Evolutionary conservation across 2,888 invertebrate genomes (phyloP).

Genomic region (Chloromyia formosa): DNA sequence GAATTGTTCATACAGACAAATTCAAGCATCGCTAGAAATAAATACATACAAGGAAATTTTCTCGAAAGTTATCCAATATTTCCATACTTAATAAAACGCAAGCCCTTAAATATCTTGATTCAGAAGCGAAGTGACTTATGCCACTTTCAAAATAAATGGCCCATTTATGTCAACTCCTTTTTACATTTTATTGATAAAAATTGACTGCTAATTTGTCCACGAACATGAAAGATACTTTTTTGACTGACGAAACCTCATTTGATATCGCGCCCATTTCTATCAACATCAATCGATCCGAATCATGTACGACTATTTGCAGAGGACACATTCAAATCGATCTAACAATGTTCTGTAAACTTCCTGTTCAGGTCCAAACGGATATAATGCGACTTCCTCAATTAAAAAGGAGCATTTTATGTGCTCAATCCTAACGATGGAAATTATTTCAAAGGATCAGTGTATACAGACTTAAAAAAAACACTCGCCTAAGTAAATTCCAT

Average conservation of each 20-base stretch:
- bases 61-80: no score
- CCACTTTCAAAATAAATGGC: no score
- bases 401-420: neutral
- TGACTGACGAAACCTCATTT: neutral
- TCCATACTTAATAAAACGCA: no score
- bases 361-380: neutral
- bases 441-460: neutral
- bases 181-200: no score
- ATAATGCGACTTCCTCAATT: neutral
- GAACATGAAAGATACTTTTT: no score
- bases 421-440: neutral
- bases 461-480: neutral
- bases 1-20: no score
- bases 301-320: constrained; percentile 2
- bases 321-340: constrained; percentile 20
- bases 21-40: no score
- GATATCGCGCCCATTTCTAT: neutral
- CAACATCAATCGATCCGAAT: constrained; percentile 12
- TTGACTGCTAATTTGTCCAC: no score
- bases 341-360: constrained; percentile 2
- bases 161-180: no score
- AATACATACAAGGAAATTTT: no score
- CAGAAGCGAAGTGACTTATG: no score
- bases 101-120: no score
- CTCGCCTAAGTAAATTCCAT: neutral